These are phyloP conservation scores for Drosophila sordidapex DNA, from an alignment of 2,888 invertebrate species.

Conservation along the genomic window DNA sequence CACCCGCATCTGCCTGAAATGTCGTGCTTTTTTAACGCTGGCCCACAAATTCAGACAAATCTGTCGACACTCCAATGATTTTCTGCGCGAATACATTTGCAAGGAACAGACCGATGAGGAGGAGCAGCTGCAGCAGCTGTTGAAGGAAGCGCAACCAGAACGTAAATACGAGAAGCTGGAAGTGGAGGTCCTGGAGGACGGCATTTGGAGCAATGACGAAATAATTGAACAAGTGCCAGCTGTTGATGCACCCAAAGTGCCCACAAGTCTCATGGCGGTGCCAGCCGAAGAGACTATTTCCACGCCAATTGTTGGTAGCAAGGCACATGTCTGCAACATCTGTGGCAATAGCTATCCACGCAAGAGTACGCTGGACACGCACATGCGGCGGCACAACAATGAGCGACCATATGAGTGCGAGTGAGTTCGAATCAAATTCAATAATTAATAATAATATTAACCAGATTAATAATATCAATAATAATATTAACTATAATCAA, in stretches of 20 bases:
- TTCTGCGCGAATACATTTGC: slow-evolving; percentile 77
- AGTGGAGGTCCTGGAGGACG: slow-evolving; percentile 58
- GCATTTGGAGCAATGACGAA: slow-evolving; percentile 64
- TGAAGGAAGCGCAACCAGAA: background rate
- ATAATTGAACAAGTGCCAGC: slow-evolving; percentile 39
- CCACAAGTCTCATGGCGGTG: slow-evolving; percentile 9
- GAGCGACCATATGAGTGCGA: slow-evolving; percentile 84
- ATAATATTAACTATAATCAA: too few relatives aligned
- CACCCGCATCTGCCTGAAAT: slow-evolving; percentile 80
- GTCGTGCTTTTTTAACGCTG: slow-evolving; percentile 77
- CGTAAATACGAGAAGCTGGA: slow-evolving; percentile 57
- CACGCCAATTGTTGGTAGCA: slow-evolving; percentile 5
- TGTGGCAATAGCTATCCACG: slow-evolving; percentile 84
- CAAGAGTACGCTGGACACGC: slow-evolving; percentile 82
- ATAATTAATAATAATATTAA: background rate
- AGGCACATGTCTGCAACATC: slow-evolving; percentile 81
- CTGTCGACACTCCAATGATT: slow-evolving; percentile 82
- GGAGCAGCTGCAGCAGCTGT: slow-evolving; percentile 18
- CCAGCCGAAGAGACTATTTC: slow-evolving; percentile 1
- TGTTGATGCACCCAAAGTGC: slow-evolving; percentile 11
- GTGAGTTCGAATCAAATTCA: slow-evolving; percentile 62
- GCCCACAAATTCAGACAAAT: slow-evolving; percentile 83
- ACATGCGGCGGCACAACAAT: slow-evolving; percentile 84
- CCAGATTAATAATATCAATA: background rate
- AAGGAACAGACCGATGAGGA: slow-evolving; percentile 35